Conservation (phyloP, 1,140 invertebrate genomes). For the Asobara japonica region DNA sequence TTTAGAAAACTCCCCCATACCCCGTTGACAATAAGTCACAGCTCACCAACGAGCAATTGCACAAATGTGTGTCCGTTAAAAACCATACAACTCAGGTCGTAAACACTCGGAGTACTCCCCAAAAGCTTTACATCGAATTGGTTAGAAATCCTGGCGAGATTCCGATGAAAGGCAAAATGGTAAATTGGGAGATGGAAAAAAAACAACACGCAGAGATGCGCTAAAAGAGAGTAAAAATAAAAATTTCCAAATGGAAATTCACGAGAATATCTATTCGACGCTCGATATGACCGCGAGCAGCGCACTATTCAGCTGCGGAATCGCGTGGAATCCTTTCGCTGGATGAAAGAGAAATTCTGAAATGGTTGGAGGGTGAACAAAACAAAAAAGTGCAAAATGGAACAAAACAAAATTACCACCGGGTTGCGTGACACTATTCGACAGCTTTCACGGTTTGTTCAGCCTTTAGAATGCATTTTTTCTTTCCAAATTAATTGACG, state of each 20-base stretch:
- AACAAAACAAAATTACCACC: neutral
- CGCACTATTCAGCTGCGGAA: neutral
- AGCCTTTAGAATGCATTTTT: neutral
- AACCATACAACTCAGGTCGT: neutral
- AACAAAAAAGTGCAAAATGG: too few species aligned
- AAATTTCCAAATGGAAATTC: neutral
- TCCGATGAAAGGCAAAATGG: neutral
- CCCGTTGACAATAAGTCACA: neutral
- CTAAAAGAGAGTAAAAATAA: neutral
- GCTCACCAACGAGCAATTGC: neutral
- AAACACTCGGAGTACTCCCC: too few species aligned
- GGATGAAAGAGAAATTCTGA: neutral
- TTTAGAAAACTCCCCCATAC: neutral
- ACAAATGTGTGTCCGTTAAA: neutral
- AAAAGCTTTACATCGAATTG: neutral
- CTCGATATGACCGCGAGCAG: neutral
- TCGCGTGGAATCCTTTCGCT: neutral
- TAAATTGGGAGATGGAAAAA: neutral
- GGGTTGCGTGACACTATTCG: neutral
- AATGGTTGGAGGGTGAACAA: neutral
- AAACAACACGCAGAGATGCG: neutral
- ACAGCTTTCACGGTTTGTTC: neutral
- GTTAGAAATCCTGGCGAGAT: neutral
- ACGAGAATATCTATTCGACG: neutral
- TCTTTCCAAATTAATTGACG: neutral